Evolutionary conservation across 2,888 invertebrate genomes (phyloP).

Genomic region (Eristalis arbustorum): DNA sequence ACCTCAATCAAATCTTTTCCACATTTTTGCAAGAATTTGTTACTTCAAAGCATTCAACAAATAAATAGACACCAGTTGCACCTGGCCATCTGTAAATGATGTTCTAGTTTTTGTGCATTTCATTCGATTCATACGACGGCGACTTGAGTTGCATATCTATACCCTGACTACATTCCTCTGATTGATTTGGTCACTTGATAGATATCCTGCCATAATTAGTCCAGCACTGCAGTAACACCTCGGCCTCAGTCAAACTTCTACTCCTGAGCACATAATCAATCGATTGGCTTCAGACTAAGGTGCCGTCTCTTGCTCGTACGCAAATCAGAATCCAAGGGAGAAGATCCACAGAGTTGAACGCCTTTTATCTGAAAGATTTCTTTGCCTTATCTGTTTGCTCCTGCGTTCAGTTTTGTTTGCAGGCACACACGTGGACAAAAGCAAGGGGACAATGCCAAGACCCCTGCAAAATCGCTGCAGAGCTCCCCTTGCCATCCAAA

Average conservation of each 20-base stretch:
- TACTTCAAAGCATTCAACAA: neutral
- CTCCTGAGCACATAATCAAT: neutral
- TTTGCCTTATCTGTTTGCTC: neutral
- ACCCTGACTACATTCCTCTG: neutral
- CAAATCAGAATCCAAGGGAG: conserved; percentile 11
- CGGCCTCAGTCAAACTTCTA: neutral
- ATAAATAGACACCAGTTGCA: neutral
- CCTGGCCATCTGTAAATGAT: neutral
- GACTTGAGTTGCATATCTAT: neutral
- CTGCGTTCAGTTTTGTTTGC: neutral
- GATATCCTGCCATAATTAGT: neutral
- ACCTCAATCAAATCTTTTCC: neutral
- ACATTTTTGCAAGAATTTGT: neutral
- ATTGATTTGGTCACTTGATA: neutral
- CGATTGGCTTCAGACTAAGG: conserved; percentile 12
- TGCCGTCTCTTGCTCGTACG: neutral
- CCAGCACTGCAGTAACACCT: neutral
- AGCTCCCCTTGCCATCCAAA: conserved; percentile 1
- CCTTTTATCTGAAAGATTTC: conserved; percentile 10
- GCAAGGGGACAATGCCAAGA: conserved; percentile 12
- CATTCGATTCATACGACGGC: neutral
- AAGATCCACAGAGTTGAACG: conserved; percentile 19
- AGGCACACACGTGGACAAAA: conserved; percentile 1
- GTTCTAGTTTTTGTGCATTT: neutral
- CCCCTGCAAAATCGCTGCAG: neutral